phyloP scores from a whole-genome alignment of 2,888 invertebrate genomes.

The Ornithoptera alexandrae region DNA sequence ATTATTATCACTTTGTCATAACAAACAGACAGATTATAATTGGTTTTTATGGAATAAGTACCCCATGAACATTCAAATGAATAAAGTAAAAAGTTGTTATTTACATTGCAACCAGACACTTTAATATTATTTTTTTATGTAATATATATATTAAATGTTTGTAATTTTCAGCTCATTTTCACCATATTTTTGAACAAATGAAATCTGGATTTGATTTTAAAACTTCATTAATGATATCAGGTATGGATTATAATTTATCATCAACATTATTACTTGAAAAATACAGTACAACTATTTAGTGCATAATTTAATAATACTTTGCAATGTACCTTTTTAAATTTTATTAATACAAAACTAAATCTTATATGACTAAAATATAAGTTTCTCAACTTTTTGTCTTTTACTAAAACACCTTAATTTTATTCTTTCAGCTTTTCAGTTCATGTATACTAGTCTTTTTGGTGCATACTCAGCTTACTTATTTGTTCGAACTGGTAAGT shows the following conservation, averaged over 20 bases:
- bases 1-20: no score
- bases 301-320: background rate
- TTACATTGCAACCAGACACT: no score
- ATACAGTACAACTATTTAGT: background rate
- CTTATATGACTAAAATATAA: background rate
- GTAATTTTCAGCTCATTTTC: constrained; percentile 88
- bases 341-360: background rate
- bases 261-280: background rate
- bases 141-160: constrained; percentile 25
- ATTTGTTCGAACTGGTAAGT: constrained; percentile 90
- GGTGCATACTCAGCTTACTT: constrained; percentile 97
- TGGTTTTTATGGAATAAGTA: no score
- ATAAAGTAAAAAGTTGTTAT: no score
- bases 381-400: background rate
- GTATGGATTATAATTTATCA: constrained; percentile 63
- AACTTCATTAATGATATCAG: constrained; percentile 85
- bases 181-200: constrained; percentile 92
- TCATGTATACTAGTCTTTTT: constrained; percentile 94
- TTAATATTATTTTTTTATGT: no score
- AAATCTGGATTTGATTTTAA: constrained; percentile 85
- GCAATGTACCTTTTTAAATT: background rate
- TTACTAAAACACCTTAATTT: background rate
- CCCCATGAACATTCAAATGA: no score
- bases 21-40: no score
- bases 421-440: constrained; percentile 87